Conservation (phyloP, 2,888 invertebrate species). For the Clunio marinus region DNA sequence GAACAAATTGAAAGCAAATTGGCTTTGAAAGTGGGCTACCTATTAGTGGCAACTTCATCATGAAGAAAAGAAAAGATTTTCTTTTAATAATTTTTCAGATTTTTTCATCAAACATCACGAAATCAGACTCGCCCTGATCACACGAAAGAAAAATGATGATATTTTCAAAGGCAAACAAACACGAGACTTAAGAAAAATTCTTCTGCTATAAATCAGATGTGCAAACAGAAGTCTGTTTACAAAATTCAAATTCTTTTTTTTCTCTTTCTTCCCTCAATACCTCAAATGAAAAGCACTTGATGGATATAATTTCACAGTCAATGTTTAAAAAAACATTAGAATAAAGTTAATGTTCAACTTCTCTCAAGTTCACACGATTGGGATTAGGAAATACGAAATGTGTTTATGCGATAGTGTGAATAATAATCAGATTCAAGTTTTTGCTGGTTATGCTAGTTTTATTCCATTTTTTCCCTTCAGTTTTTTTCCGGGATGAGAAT, state of each 20-base stretch:
- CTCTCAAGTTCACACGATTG: no score
- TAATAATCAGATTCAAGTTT: no score
- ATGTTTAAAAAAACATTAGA: not conserved
- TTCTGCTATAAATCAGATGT: not conserved
- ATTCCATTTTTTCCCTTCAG: no score
- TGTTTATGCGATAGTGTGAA: no score
- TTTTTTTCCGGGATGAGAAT: not conserved
- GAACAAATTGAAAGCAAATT: no score
- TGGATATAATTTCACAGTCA: not conserved
- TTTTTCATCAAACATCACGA: no score
- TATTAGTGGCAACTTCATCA: no score
- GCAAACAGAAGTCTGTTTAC: conserved; percentile 9
- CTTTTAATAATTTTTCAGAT: no score
- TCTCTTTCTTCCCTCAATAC: not conserved
- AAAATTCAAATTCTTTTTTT: not conserved
- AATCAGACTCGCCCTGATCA: not conserved
- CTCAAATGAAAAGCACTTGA: not conserved
- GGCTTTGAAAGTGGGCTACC: no score
- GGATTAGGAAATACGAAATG: no score
- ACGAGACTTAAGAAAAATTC: not conserved
- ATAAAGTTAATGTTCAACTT: not conserved
- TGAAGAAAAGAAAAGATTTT: no score
- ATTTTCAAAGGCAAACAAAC: not conserved
- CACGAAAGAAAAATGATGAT: not conserved
- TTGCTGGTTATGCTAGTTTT: no score